Conservation (phyloP, 37 sponge, comb jelly and placozoan genomes). For the Halichondria panicea region DNA sequence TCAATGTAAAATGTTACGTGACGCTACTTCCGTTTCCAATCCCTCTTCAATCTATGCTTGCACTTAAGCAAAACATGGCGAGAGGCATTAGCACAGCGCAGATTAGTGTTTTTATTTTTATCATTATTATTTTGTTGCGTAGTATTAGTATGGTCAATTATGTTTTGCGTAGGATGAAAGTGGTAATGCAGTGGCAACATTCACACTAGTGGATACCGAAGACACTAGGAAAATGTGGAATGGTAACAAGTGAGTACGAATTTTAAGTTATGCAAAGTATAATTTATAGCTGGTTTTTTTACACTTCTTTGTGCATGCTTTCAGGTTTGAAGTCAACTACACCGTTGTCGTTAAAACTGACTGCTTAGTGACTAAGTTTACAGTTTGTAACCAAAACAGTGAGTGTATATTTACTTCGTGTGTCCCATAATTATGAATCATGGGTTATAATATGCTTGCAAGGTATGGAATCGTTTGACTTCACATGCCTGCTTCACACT, state of each 20-base stretch:
- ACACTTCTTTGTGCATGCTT: background rate
- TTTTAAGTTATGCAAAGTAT: background rate
- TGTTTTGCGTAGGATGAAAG: conserved; percentile 22
- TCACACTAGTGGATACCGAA: conserved; percentile 72
- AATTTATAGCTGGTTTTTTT: background rate
- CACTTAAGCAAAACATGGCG: too few relatives aligned
- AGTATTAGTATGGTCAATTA: background rate
- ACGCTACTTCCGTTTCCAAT: too few relatives aligned
- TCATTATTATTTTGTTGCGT: background rate
- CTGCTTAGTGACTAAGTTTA: conserved; percentile 32
- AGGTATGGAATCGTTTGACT: conserved; percentile 66
- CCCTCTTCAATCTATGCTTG: too few relatives aligned
- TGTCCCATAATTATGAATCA: background rate
- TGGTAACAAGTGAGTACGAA: conserved; percentile 38
- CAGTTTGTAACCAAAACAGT: conserved; percentile 55
- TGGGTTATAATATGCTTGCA: background rate
- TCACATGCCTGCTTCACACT: conserved; percentile 88
- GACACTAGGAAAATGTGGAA: conserved; percentile 77
- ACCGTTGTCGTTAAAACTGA: conserved; percentile 43
- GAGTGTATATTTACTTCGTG: background rate
- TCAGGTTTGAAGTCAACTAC: conserved; percentile 65
- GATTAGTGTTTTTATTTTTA: too few relatives aligned
- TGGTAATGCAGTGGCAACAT: conserved; percentile 72
- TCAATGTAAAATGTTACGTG: too few relatives aligned
- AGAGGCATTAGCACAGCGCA: too few relatives aligned